phyloP scores from a whole-genome alignment of 2,888 invertebrate genomes.

The Stomorhina lunata region DNA sequence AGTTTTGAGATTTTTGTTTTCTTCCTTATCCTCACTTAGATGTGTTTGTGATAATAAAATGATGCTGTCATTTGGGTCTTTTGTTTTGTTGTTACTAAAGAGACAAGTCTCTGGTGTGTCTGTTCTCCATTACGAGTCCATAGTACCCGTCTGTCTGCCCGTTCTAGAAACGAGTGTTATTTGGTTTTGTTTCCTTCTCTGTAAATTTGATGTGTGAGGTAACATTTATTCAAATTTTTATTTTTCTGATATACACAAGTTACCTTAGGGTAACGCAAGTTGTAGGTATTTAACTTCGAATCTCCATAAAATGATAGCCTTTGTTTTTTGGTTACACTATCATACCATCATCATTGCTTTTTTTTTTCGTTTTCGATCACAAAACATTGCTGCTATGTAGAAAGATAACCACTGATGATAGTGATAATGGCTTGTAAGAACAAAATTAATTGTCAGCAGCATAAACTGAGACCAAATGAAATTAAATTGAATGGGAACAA shows the following conservation, averaged over 20 bases:
- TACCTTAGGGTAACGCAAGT: conserved; percentile 67
- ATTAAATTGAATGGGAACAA: conserved; percentile 2
- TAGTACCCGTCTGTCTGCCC: not conserved
- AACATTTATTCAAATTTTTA: conserved; percentile 60
- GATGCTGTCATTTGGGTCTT: conserved; percentile 53
- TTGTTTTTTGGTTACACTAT: conserved; percentile 37
- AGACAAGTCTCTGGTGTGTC: not conserved
- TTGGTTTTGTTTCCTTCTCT: not conserved
- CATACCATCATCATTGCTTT: conserved; percentile 49
- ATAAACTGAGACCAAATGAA: conserved; percentile 38
- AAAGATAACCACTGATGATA: conserved; percentile 70
- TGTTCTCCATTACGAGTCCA: conserved; percentile 2
- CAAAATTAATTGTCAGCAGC: conserved; percentile 76
- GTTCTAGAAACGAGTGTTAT: not conserved
- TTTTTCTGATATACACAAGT: conserved; percentile 34
- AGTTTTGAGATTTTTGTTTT: conserved; percentile 66
- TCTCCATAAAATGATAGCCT: too few species aligned
- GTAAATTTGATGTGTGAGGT: conserved; percentile 57
- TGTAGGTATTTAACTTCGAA: too few species aligned
- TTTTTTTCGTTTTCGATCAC: conserved; percentile 48
- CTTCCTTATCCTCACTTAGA: conserved; percentile 64
- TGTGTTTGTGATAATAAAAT: conserved; percentile 67
- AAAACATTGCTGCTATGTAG: not conserved
- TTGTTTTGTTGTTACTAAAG: conserved; percentile 33
- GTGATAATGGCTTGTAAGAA: conserved; percentile 78